These are phyloP conservation scores for Tolypeutes matacus DNA, from an alignment of 2,797 vertebrate species.

Conservation along the genomic window DNA sequence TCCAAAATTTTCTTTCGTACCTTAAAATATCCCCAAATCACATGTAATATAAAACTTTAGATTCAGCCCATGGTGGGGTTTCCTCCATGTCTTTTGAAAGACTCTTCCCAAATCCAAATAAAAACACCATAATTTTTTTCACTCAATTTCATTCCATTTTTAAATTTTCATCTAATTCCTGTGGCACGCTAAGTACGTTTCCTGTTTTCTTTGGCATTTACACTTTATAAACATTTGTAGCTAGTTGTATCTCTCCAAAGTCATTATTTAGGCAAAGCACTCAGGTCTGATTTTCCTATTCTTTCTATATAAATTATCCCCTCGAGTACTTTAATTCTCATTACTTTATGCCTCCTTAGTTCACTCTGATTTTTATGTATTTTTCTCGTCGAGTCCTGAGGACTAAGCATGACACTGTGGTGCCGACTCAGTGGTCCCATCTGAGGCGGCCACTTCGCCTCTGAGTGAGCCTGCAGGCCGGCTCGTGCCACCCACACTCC, in stretches of 20 bases:
- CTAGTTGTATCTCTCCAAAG: background rate
- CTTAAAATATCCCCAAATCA: background rate
- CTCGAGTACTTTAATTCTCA: background rate
- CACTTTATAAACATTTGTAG: background rate
- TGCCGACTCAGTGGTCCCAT: background rate
- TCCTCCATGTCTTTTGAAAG: conserved; percentile 30
- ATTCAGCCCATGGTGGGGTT: background rate
- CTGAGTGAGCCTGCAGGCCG: background rate
- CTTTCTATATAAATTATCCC: conserved; percentile 15
- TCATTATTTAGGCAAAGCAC: conserved; percentile 30
- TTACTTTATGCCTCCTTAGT: background rate
- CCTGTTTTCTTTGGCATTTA: background rate
- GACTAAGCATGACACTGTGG: background rate
- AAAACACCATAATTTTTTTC: background rate
- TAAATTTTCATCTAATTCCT: background rate
- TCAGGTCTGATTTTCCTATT: background rate
- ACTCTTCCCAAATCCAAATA: conserved; percentile 12
- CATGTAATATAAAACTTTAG: background rate
- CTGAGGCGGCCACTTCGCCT: background rate
- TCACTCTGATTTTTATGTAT: background rate
- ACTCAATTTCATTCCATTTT: background rate
- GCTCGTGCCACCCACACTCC: conserved; percentile 28
- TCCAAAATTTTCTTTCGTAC: background rate
- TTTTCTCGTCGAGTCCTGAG: background rate
- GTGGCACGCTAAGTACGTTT: background rate